Base-by-base conservation (phyloP, 2,113 vertebrate species). In the Alligator mississippiensis region DNA sequence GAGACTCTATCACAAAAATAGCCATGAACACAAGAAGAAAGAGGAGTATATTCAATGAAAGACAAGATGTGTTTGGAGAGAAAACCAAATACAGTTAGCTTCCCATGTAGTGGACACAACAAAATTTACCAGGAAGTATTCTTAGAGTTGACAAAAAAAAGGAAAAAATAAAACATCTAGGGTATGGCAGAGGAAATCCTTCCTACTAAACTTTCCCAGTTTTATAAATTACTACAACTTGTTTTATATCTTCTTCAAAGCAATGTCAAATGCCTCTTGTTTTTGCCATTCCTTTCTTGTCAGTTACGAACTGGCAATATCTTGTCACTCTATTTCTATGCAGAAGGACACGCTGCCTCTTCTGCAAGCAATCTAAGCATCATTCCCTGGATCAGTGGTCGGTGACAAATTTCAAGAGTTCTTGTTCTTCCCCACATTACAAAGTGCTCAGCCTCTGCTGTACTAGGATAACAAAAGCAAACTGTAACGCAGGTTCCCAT, bases 51-150 rank as follows among this genome's bases (percentile, higher is more conserved):
- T 72, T 72, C 34, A 38, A 11, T 38, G 68, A 72, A 72, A 72
- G 68, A 38, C 19, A 72, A 72, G 34, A 72, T 72, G 11, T 74
- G 34, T 12, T 47, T 15, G 47, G 70, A 72, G 30, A 47, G 34
- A 74, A 19, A 13, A 2, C 12, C 6, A 13, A 72, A 11, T 38
- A 14, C 25, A 62, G 12, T 54, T 0, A 0, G 2, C 60, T 12
- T 4, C 13, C 11, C 24, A 4, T 6, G 2, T 0, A 0, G 19
- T 22, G 4, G 27, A n/a, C 3, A 34, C 0, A 3, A 84, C 0
- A 4, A 72, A 77, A 90, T 80, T 28, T 55, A 63, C 90, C 3
- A 15, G 9, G 27, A 84, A 62, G n/a, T 19, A 68, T n/a, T 11
- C 30, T 83, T 58, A 0, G 0, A 77, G n/a, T 1, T 5, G 24